phyloP scores from a whole-genome alignment of 2,113 vertebrate species.

The Silurus meridionalis region DNA sequence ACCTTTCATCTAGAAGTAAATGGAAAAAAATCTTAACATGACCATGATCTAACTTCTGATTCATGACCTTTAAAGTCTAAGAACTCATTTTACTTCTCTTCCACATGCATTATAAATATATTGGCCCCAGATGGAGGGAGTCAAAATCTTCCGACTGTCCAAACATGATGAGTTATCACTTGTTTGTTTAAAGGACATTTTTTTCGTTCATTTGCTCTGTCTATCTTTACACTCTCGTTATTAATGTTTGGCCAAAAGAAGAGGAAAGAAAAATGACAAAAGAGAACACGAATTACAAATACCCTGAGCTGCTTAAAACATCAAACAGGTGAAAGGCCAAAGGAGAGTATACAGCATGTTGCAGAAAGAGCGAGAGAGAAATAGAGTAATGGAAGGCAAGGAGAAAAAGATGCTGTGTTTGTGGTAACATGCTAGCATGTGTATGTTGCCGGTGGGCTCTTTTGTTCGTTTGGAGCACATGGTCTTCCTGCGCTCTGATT shows the following conservation, averaged over 20 bases:
- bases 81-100: background rate
- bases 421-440: constrained; percentile 67
- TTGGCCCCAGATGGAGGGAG: background rate
- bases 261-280: constrained; percentile 9
- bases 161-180: constrained; percentile 30
- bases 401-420: constrained; percentile 59
- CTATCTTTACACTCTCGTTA: constrained; percentile 27
- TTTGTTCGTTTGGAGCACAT: constrained; percentile 62
- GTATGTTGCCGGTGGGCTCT: constrained; percentile 62
- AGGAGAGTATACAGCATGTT: background rate
- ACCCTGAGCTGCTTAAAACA: constrained; percentile 1
- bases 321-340: background rate
- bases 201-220: constrained; percentile 16
- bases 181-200: constrained; percentile 39
- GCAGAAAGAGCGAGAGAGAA: background rate
- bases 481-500: constrained; percentile 61
- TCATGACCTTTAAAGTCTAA: constrained; percentile 21
- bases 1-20: too few relatives aligned
- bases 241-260: constrained; percentile 19
- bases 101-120: constrained; percentile 18
- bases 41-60: constrained; percentile 9
- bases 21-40: constrained; percentile 25
- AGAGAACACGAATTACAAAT: constrained; percentile 12
- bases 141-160: constrained; percentile 30
- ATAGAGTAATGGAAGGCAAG: constrained; percentile 6